Evolutionary conservation across 2,113 vertebrate species (phyloP), one percentile per base, ranked within the genome.

Genomic region (Speoplatyrhinus poulsoni): DNA sequence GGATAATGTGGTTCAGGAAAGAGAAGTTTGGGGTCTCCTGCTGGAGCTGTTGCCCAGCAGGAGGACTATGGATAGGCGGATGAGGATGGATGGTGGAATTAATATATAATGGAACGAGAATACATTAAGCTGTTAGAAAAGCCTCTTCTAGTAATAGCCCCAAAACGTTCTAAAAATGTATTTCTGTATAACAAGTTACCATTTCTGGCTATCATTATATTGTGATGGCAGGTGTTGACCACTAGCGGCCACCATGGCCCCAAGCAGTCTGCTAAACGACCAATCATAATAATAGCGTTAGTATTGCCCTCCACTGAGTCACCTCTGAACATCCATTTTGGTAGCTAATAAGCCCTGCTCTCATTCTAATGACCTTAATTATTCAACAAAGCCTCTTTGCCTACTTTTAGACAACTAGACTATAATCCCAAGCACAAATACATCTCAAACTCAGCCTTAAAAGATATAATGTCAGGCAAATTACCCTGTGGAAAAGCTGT

Each of bases 391-490:
- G 67, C 76, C 68, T 56, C 67, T 75, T 52, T n/a, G 65, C 69
- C 57, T 60, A 68, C 26, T 26, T 26, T 26, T 26, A 26, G 26
- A 26, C 26, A 26, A 26, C 68, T 67, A 63, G 67, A 58, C 70
- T 48, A 32, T 50, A 48, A 41, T 75, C 57, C 61, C 58, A 19
- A 46, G 55, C 64, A 56, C 64, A 46, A 56, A 46, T 17, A 66
- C 54, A 3, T 55, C 64, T 13, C n/a, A 12, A 66, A 3, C 33
- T 16, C 52, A 8, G 54, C n/a, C n/a, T 46, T 56, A 53, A 75
- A 68, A 65, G 41, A 13, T 55, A 47, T 66, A 75, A 80, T 69
- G 26, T 65, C 69, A 64, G 72, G 63, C 73, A 79, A 68, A 69
- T 62, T 48, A 68, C 63, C 63, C 10, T 15, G 16, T 53, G 49